Conservation (phyloP, 2,113 vertebrate genomes). For the Grammomys surdaster region DNA sequence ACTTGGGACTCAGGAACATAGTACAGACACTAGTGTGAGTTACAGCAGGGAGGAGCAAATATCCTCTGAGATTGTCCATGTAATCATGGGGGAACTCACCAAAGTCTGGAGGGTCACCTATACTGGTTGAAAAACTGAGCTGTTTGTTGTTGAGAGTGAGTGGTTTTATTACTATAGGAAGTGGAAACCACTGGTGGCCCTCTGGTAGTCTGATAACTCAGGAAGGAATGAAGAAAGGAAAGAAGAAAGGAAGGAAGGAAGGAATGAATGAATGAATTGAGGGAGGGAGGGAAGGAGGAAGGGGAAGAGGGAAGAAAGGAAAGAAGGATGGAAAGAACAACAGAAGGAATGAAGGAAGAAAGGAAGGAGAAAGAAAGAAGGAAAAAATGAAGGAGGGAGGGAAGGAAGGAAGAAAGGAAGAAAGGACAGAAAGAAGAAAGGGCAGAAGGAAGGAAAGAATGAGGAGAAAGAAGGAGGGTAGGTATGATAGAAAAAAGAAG, state of each 20-base stretch:
- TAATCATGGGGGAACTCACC: not conserved
- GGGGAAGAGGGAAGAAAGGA: not conserved
- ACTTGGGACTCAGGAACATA: not conserved
- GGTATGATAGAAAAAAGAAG: not conserved
- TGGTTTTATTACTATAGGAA: not conserved
- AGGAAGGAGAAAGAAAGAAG: not conserved
- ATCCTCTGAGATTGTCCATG: not conserved
- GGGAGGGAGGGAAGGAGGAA: not conserved
- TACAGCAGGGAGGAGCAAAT: not conserved
- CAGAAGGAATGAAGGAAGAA: fast-evolving
- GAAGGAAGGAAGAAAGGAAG: fast-evolving
- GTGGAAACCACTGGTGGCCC: not conserved
- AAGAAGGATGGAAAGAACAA: not conserved
- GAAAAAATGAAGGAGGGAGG: not conserved
- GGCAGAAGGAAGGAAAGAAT: not conserved
- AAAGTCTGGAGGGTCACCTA: not conserved
- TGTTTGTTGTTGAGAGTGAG: not conserved
- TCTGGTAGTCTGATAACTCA: not conserved
- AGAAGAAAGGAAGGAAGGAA: not conserved
- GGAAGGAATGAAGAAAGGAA: not conserved
- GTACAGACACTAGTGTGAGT: not conserved
- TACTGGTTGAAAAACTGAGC: not conserved
- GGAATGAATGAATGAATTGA: not conserved
- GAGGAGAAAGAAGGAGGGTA: too few species aligned
- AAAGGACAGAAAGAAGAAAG: too few species aligned